phyloP scores from a whole-genome alignment of 2,888 invertebrate genomes.

The Macrophya annulata region DNA sequence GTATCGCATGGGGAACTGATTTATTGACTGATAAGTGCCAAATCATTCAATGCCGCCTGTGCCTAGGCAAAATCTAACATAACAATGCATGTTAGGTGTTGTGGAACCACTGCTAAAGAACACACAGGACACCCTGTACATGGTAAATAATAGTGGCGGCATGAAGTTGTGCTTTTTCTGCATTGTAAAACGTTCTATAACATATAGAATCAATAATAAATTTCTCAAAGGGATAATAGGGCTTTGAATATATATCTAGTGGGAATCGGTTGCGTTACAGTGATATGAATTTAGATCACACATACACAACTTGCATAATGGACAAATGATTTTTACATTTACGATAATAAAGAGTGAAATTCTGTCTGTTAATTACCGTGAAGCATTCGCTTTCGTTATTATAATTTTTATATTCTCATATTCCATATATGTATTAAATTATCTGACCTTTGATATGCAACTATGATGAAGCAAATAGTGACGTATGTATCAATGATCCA shows the following conservation, averaged over 20 bases:
- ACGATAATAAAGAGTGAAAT: neutral
- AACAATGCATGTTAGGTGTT: slow-evolving; percentile 72
- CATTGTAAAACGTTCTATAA: slow-evolving; percentile 65
- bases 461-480: neutral
- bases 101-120: slow-evolving; percentile 68
- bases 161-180: slow-evolving; percentile 75
- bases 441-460: neutral
- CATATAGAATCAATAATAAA: slow-evolving; percentile 47
- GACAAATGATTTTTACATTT: neutral
- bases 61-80: slow-evolving; percentile 63
- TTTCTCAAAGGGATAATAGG: slow-evolving; percentile 60
- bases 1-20: slow-evolving; percentile 67
- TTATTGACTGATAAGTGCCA: slow-evolving; percentile 76
- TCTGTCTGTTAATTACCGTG: neutral
- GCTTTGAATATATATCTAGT: slow-evolving; percentile 60
- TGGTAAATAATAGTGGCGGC: slow-evolving; percentile 74
- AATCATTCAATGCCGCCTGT: slow-evolving; percentile 69
- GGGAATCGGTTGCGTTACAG: neutral
- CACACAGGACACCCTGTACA: slow-evolving; percentile 64
- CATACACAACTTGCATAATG: neutral
- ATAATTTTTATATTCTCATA: neutral
- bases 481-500: slow-evolving; percentile 14
- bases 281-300: slow-evolving; percentile 42
- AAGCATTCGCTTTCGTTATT: neutral
- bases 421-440: neutral